phyloP scores from a whole-genome alignment of 23 tunicate species.

The Phallusia fumigata region DNA sequence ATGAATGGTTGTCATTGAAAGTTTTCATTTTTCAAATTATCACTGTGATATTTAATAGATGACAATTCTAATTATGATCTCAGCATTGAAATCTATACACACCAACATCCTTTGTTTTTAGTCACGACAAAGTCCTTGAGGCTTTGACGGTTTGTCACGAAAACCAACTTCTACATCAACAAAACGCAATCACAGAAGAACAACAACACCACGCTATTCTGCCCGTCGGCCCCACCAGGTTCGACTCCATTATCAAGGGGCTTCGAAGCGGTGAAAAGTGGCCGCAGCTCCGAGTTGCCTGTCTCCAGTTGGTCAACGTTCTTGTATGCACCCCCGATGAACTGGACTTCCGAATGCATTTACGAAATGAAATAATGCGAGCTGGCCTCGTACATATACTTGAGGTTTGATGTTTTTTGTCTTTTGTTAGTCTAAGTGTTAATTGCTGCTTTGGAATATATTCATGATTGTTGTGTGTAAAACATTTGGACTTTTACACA shows the following conservation, averaged over 20 bases:
- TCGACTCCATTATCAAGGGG: constrained; percentile 81
- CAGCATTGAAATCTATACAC: too few species aligned
- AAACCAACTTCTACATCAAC: constrained; percentile 48
- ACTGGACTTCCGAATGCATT: constrained; percentile 80
- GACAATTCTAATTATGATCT: too few species aligned
- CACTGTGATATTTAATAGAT: too few species aligned
- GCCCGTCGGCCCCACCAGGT: constrained; percentile 72
- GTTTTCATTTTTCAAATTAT: too few species aligned
- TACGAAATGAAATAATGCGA: constrained; percentile 81
- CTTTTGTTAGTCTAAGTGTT: too few species aligned
- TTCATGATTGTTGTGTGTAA: too few species aligned
- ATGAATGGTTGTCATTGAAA: too few species aligned
- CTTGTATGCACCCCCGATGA: constrained; percentile 85
- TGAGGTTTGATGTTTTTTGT: constrained; percentile 32
- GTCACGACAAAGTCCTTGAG: constrained; percentile 89
- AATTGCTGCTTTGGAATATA: too few species aligned
- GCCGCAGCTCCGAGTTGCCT: constrained; percentile 75
- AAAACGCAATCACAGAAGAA: constrained; percentile 22
- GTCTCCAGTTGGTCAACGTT: constrained; percentile 84
- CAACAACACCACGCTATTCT: constrained; percentile 50
- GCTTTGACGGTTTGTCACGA: constrained; percentile 83
- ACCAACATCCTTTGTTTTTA: constrained; percentile 26
- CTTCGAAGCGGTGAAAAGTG: constrained; percentile 49
- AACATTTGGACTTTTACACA: too few species aligned
- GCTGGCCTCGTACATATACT: constrained; percentile 74